Evolutionary conservation across 2,797 vertebrate species (phyloP).

Genomic region (Ispidina lecontei): DNA sequence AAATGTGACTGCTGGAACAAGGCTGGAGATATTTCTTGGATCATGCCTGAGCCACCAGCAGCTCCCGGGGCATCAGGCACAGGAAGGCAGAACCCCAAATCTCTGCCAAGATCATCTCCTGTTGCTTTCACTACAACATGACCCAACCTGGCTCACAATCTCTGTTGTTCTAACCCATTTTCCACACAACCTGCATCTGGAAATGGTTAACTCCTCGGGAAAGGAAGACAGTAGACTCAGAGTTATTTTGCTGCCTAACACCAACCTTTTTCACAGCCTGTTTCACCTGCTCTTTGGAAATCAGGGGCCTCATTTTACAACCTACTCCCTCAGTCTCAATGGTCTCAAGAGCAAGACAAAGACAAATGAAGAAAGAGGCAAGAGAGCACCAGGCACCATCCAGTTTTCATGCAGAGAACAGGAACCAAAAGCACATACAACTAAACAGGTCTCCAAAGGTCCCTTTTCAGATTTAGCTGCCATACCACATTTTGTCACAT

Average conservation of each 20-base stretch:
- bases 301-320: not conserved
- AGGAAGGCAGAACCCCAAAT: not conserved
- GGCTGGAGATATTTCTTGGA: not conserved
- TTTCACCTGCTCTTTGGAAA: not conserved
- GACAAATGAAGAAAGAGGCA: not conserved
- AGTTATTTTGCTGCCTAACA: not conserved
- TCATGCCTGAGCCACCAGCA: not conserved
- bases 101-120: rapidly evolving
- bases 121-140: rapidly evolving
- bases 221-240: not conserved
- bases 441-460: not conserved
- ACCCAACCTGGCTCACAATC: not conserved
- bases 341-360: not conserved
- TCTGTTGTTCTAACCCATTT: rapidly evolving
- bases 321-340: not conserved
- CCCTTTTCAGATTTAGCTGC: not conserved
- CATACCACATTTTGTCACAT: not conserved
- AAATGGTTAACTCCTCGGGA: not conserved
- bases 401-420: not conserved
- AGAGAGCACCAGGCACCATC: not conserved
- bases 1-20: not conserved
- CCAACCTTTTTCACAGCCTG: not conserved
- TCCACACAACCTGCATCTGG: not conserved
- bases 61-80: not conserved
- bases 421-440: not conserved